Percentiles rank a stretch among this genome's conserved stretches.
Evolutionary conservation across 2,888 invertebrate species (phyloP).

Genomic region (Beris morrisii): DNA sequence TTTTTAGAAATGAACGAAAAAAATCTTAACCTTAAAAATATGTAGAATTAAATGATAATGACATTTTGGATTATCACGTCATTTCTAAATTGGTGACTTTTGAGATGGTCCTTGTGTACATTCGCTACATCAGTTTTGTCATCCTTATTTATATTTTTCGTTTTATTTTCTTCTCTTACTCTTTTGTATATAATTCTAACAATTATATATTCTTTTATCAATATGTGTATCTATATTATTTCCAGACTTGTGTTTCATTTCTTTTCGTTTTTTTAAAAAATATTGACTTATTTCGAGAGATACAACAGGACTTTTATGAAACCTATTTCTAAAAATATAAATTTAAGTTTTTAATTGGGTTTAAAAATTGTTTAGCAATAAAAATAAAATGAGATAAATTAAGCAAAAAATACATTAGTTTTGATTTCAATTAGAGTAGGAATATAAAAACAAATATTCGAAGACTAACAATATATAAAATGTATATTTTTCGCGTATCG

Average conservation of each 20-base stretch:
- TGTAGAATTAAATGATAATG: slow-evolving; percentile 18
- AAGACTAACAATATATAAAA: slow-evolving; percentile 33
- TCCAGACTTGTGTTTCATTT: slow-evolving; percentile 25
- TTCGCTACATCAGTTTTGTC: slow-evolving; percentile 43
- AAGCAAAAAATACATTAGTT: too few species aligned
- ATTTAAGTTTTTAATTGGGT: background rate
- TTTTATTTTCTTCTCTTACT: slow-evolving; percentile 20
- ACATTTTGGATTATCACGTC: slow-evolving; percentile 19
- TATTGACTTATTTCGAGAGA: slow-evolving; percentile 33
- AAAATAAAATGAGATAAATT: slow-evolving; percentile 30
- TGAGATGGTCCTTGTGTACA: slow-evolving; percentile 85
- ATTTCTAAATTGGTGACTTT: slow-evolving; percentile 75
- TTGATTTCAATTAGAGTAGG: slow-evolving; percentile 11
- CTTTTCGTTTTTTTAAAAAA: slow-evolving; percentile 20
- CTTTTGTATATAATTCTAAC: background rate
- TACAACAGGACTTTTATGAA: too few species aligned
- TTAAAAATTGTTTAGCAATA: slow-evolving; percentile 29
- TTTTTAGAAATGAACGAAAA: background rate
- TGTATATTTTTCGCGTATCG: slow-evolving; percentile 52
- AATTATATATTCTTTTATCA: slow-evolving; percentile 6
- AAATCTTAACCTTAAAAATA: background rate
- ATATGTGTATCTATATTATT: slow-evolving; percentile 38
- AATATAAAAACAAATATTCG: slow-evolving; percentile 38
- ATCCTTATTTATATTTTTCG: slow-evolving; percentile 8
- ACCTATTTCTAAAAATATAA: background rate